Conservation (phyloP, 2,113 vertebrate genomes). For the Hippocampus guttulatus region DNA sequence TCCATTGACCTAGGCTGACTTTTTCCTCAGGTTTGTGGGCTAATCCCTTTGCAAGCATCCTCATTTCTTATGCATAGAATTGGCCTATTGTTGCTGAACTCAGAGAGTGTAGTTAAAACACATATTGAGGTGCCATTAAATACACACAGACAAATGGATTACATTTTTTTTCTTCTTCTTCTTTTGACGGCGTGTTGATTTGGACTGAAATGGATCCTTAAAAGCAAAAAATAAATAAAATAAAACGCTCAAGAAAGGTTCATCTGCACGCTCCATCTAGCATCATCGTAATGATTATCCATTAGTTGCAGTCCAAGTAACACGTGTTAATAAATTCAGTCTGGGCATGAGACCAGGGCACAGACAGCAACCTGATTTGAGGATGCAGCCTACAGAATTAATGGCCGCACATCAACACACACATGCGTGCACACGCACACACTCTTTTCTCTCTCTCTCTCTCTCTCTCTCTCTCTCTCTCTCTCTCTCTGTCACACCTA, state of each 20-base stretch:
- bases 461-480: too few relatives aligned
- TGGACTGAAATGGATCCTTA: background rate
- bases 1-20: background rate
- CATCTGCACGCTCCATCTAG: background rate
- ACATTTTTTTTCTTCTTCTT: background rate
- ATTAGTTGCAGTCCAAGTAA: conserved; percentile 9
- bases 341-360: conserved; percentile 28
- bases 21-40: background rate
- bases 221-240: background rate
- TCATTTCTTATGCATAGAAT: conserved; percentile 3
- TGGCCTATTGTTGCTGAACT: conserved; percentile 1
- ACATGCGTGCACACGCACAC: conserved; percentile 13
- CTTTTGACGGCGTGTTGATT: background rate
- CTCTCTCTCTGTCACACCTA: too few relatives aligned
- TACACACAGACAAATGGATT: background rate
- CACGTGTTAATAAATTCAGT: conserved; percentile 29
- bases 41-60: background rate
- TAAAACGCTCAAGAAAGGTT: background rate
- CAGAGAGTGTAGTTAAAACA: background rate
- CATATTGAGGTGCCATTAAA: background rate
- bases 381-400: conserved; percentile 30
- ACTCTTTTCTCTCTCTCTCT: background rate
- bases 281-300: background rate
- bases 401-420: conserved; percentile 8
- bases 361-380: conserved; percentile 22